Conservation (phyloP, 2,113 vertebrate genomes). For the Pachycephala philippinensis region DNA sequence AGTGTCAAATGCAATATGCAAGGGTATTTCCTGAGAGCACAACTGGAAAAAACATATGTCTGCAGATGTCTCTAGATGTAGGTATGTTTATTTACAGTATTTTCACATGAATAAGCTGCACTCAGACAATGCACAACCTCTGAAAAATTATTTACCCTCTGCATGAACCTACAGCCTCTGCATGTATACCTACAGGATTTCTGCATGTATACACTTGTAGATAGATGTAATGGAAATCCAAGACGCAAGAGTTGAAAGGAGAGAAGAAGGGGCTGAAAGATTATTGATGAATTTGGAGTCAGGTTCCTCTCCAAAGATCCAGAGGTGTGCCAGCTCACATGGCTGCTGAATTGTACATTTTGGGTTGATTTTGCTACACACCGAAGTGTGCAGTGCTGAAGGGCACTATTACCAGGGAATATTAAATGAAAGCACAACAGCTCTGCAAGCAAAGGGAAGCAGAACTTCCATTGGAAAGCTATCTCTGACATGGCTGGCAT, state of each 20-base stretch:
- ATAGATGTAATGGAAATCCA: neutral
- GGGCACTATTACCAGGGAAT: rapidly evolving
- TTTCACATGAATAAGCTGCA: neutral
- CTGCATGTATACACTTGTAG: neutral
- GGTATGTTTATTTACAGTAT: neutral
- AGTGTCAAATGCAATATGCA: neutral
- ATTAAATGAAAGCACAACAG: neutral
- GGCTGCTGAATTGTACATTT: neutral
- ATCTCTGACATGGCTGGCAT: neutral
- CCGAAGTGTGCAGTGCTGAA: rapidly evolving
- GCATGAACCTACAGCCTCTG: neutral
- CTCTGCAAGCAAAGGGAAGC: neutral
- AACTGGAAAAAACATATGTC: neutral
- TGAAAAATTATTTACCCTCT: neutral
- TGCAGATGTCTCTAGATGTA: neutral
- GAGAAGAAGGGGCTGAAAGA: neutral
- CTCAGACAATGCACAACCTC: neutral
- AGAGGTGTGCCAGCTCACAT: rapidly evolving
- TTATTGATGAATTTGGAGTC: neutral
- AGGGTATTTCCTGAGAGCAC: neutral
- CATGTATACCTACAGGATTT: neutral
- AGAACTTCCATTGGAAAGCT: neutral
- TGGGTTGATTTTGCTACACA: neutral
- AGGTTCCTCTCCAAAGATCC: neutral
- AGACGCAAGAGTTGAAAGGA: neutral